phyloP scores from a whole-genome alignment of 1,140 invertebrate genomes.

The Drosophila auraria region DNA sequence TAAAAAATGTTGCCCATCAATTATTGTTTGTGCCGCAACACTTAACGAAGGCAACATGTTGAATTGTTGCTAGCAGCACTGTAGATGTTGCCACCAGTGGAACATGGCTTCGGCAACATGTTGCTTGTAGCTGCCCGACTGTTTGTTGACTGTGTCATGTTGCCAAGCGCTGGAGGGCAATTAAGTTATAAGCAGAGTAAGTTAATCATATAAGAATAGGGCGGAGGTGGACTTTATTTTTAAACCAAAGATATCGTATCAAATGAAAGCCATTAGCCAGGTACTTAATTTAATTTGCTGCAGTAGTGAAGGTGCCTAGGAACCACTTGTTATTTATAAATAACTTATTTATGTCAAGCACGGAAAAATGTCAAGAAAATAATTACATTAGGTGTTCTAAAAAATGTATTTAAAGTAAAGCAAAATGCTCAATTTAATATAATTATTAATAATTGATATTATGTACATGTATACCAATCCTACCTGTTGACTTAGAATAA shows the following conservation, averaged over 20 bases:
- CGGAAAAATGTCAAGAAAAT: no score
- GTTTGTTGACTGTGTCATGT: constrained; percentile 27
- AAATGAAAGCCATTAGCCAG: constrained; percentile 2
- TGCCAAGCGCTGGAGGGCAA: constrained; percentile 1
- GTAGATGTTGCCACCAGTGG: neutral
- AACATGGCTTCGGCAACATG: constrained; percentile 14
- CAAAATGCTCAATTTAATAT: no score
- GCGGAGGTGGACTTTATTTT: neutral
- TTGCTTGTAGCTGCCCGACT: neutral
- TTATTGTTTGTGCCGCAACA: constrained; percentile 24
- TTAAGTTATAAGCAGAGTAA: constrained; percentile 6
- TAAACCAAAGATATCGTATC: neutral
- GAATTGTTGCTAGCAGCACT: neutral
- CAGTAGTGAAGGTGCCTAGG: no score
- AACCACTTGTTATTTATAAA: neutral
- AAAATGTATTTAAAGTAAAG: no score
- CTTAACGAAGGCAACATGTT: constrained; percentile 46
- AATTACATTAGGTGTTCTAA: no score
- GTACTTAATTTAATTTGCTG: constrained; percentile 3
- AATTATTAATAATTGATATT: no score
- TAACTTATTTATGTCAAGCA: no score
- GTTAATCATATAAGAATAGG: constrained; percentile 3
- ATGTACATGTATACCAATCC: no score
- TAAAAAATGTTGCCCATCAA: constrained; percentile 22
- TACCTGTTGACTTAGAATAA: no score